These are phyloP conservation scores for Lepus timidus DNA, from an alignment of 2,113 vertebrate species.

Conservation along the genomic window DNA sequence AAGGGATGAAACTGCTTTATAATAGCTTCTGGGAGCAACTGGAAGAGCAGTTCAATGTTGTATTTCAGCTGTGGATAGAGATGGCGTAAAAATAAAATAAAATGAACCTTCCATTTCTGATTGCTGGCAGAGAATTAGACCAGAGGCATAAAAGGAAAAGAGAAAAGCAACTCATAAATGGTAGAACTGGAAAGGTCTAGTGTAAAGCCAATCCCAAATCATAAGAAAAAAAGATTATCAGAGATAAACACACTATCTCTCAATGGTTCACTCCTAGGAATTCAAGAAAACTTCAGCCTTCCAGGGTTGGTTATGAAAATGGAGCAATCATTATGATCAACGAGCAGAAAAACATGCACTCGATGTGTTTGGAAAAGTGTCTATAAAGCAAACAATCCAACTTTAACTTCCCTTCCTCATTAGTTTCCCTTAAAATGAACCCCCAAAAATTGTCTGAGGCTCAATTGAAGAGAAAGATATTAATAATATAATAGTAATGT, in stretches of 20 bases:
- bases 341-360: neutral
- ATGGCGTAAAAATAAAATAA: conserved; percentile 62
- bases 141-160: conserved; percentile 65
- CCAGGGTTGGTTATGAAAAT: conserved; percentile 64
- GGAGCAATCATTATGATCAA: conserved; percentile 49
- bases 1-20: conserved; percentile 69
- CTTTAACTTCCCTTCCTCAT: neutral
- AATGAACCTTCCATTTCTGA: conserved; percentile 71
- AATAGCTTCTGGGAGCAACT: conserved; percentile 55
- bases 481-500: neutral
- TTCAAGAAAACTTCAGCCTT: conserved; percentile 60
- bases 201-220: conserved; percentile 57
- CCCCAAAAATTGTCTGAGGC: neutral
- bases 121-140: conserved; percentile 76
- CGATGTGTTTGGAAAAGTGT: neutral
- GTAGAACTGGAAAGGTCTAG: conserved; percentile 53
- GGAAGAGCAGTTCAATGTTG: conserved; percentile 62
- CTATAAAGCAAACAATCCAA: conserved; percentile 24
- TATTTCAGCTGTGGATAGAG: conserved; percentile 57
- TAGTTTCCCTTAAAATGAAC: conserved; percentile 10
- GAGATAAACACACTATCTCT: conserved; percentile 61
- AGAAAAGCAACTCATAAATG: conserved; percentile 63
- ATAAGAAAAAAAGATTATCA: conserved; percentile 64
- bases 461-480: conserved; percentile 29
- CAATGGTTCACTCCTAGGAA: conserved; percentile 61